Base-by-base conservation (phyloP, 2,888 invertebrate genomes). In the Petrophora chlorosata region DNA sequence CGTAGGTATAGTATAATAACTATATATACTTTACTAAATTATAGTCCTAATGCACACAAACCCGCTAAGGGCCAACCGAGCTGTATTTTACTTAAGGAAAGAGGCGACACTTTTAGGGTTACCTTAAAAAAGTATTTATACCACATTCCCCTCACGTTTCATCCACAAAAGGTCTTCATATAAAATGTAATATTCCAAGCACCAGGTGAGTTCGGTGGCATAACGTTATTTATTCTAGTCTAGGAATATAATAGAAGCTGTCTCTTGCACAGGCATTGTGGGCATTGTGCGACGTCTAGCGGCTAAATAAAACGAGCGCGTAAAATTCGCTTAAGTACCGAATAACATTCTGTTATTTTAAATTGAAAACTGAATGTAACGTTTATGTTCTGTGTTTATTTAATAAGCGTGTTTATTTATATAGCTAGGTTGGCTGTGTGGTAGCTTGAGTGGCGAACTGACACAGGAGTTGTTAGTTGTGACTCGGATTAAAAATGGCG, bases 191-290 rank as follows among this genome's bases (percentile, higher is more conserved):
- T 54, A 54, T 52, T 40, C 29, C 44, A 13, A 36, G 47, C 44
- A 32, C 40, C 56, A 50, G 56, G 50, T 53, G 52, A 50, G 26
- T 38, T 48, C 28, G 15, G 40, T 25, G 26, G 30, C 46, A 43
- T 50, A 53, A 50, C 44, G 36, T 50, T 47, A 53, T 53, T 53
- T 56, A 53, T 53, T 51, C 38, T 39, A 34, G n/a, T n/a, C n/a
- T n/a, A n/a, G n/a, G 34, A 29, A 56, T 46, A 41, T 56, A 48
- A 43, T 54, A 46, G 14, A 32, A 45, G 8, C 48, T 32, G 42
- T 42, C 41, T 26, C 38, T 8, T 42, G 29, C 39, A 33, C 3
- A 2, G 3, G n/a, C n/a, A n/a, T n/a, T n/a, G 1, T 3, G 19
- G 19, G 5, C 4, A 4, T 19, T 19, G 19, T 19, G 8, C n/a